Percentiles rank a stretch among this genome's conserved stretches.
Conservation (phyloP, 2,888 invertebrate genomes). For the Caradrina clavipalpis region DNA sequence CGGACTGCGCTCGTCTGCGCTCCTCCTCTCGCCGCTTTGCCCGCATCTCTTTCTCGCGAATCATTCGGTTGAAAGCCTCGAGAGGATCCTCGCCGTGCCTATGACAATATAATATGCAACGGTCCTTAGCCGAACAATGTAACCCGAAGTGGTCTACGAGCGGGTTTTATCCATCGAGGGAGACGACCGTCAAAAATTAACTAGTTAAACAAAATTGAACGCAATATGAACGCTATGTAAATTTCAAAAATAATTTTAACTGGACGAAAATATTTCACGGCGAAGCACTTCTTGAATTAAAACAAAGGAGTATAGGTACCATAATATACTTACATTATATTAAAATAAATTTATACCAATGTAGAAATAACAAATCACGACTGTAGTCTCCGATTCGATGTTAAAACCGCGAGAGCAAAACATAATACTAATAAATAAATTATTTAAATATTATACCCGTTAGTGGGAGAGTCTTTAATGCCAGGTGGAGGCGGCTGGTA, state of each 20-base stretch:
- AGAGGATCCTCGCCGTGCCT: constrained; percentile 96
- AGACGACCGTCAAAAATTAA: constrained; percentile 55
- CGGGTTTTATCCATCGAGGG: constrained; percentile 61
- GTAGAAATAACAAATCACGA: constrained; percentile 40
- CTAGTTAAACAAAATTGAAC: constrained; percentile 29
- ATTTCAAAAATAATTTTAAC: constrained; percentile 27
- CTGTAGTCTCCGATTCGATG: constrained; percentile 62
- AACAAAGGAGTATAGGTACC: constrained; percentile 26
- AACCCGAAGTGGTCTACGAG: constrained; percentile 23
- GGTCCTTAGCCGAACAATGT: constrained; percentile 49
- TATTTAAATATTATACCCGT: constrained; percentile 79
- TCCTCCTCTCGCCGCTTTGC: constrained; percentile 92
- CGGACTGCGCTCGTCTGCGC: constrained; percentile 89
- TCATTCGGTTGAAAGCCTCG: constrained; percentile 96
- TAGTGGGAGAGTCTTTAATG: constrained; percentile 88
- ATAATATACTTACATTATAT: constrained; percentile 18
- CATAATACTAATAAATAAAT: not conserved
- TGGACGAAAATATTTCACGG: constrained; percentile 18
- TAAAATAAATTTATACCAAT: constrained; percentile 40
- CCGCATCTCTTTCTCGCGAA: constrained; percentile 95
- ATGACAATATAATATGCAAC: constrained; percentile 74
- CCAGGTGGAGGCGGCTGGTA: constrained; percentile 92
- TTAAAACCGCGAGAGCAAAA: constrained; percentile 46
- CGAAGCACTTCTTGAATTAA: constrained; percentile 26
- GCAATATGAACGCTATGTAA: constrained; percentile 16